phyloP scores from a whole-genome alignment of 1,140 invertebrate genomes.

The Drosophila simulans region DNA sequence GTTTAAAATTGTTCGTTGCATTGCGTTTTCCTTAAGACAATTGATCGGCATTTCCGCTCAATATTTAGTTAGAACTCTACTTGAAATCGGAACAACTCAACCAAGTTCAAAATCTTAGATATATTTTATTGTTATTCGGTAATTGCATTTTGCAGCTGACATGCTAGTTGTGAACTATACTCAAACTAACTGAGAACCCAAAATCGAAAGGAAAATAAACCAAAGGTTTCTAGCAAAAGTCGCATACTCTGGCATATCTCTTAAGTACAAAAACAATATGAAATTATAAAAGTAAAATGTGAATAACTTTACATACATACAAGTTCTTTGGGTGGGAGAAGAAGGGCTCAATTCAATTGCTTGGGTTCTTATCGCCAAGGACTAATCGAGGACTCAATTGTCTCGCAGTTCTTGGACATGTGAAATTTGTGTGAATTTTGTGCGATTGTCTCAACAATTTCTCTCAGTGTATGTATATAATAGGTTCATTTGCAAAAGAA shows the following conservation, averaged over 20 bases:
- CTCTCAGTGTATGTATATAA: conserved; percentile 75
- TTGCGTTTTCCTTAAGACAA: conserved; percentile 71
- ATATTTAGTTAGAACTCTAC: conserved; percentile 59
- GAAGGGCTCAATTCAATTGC: conserved; percentile 63
- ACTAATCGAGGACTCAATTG: conserved; percentile 17
- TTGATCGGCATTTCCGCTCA: conserved; percentile 28
- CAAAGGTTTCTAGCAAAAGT: conserved; percentile 43
- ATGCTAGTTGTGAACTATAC: conserved; percentile 68
- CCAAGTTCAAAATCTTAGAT: conserved; percentile 51
- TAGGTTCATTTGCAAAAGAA: conserved; percentile 73
- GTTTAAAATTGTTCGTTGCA: conserved; percentile 81
- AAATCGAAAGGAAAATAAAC: conserved; percentile 13
- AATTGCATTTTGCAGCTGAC: conserved; percentile 45
- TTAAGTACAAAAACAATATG: neutral
- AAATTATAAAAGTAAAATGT: conserved; percentile 14
- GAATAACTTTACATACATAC: conserved; percentile 76
- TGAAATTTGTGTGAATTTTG: conserved; percentile 73
- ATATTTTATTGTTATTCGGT: conserved; percentile 23
- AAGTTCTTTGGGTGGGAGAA: conserved; percentile 40
- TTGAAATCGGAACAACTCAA: conserved; percentile 67
- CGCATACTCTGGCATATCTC: conserved; percentile 48
- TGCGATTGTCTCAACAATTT: conserved; percentile 65
- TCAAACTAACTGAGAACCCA: conserved; percentile 27
- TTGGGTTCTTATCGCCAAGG: conserved; percentile 54
- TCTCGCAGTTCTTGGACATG: conserved; percentile 44